Conservation (phyloP, 1,140 invertebrate species). For the Thaumetopoea pityocampa region DNA sequence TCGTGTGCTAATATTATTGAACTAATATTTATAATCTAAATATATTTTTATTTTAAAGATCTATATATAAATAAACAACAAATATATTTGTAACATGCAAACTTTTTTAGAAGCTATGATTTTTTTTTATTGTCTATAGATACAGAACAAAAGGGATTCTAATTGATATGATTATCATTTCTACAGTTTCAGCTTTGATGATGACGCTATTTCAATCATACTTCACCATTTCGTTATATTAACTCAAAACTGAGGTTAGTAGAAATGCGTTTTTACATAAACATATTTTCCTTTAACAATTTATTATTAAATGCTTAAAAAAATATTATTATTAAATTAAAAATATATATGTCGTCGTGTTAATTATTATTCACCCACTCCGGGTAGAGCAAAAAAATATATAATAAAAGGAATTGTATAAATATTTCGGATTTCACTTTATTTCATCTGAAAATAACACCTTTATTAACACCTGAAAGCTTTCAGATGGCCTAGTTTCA, state of each 20-base stretch:
- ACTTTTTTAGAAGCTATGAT: too few relatives aligned
- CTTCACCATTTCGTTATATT: constrained; percentile 23
- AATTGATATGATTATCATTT: constrained; percentile 34
- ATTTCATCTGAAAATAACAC: too few relatives aligned
- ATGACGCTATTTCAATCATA: constrained; percentile 18
- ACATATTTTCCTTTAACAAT: too few relatives aligned
- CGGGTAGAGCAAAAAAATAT: constrained; percentile 58
- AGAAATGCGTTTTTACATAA: constrained; percentile 33
- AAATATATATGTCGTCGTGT: constrained; percentile 64
- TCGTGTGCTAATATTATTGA: too few relatives aligned
- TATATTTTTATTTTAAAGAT: too few relatives aligned
- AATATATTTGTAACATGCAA: too few relatives aligned
- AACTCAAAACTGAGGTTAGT: constrained; percentile 40
- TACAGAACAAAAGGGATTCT: constrained; percentile 27
- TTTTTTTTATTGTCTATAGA: constrained; percentile 9
- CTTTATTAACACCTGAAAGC: too few relatives aligned
- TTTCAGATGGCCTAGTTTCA: too few relatives aligned
- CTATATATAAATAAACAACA: too few relatives aligned
- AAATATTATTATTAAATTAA: constrained; percentile 27
- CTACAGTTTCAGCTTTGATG: constrained; percentile 52
- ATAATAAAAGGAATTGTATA: constrained; percentile 43
- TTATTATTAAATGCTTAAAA: constrained; percentile 27
- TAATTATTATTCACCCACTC: constrained; percentile 46
- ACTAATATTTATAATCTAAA: too few relatives aligned
- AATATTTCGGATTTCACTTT: constrained; percentile 35